Base-by-base conservation (phyloP, 2,888 invertebrate genomes). In the Urechis unicinctus region DNA sequence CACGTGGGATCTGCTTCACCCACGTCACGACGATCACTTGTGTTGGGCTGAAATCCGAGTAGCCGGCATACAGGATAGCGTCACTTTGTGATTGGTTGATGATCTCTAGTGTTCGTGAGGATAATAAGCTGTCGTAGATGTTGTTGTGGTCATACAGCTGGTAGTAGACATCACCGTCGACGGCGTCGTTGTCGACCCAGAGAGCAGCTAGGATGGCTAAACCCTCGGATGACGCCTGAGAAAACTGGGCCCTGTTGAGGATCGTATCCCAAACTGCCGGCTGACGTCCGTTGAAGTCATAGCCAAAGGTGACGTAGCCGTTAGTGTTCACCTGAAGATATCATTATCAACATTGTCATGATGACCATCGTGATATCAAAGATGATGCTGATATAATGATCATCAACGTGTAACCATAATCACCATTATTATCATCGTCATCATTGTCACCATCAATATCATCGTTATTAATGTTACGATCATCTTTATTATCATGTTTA, bases 11-110 rank as follows among this genome's bases (percentile, higher is more conserved):
- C 13, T 5, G 9, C 1, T 43, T 29, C 3, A 9, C 21, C 52
- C 52, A 52, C 2, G 52, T 52, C 24, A 41, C 52, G 2, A 52
- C 5, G 1, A 52, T 3, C 2, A 46, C 52, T 24, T 46, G 46
- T 22, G 52, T 24, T 5, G 52, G 17, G 28, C 17, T n/a, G 46
- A 52, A 52, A 1, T 9, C 9, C 1, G 45, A 45, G 22, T 45
- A 2, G 5, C 52, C 46, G 9, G 45, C 52, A 46, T 52, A 52
- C 5, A 3, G 41, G 9, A 51, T 21, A 21, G 45, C 45, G 22
- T 45, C 45, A 17, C 45, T 21, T 6, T 21, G 6, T 13, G 45
- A 9, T 21, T 21, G 6, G 45, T 45, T 21, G 13, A 36, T 36
- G 9, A 36, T 17, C 9, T 17, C 17, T 17, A 13, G 36, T 9